Percentiles rank a stretch among this genome's conserved stretches.
Conservation (phyloP, 2,113 vertebrate genomes). For the Melanerpes formicivorus region DNA sequence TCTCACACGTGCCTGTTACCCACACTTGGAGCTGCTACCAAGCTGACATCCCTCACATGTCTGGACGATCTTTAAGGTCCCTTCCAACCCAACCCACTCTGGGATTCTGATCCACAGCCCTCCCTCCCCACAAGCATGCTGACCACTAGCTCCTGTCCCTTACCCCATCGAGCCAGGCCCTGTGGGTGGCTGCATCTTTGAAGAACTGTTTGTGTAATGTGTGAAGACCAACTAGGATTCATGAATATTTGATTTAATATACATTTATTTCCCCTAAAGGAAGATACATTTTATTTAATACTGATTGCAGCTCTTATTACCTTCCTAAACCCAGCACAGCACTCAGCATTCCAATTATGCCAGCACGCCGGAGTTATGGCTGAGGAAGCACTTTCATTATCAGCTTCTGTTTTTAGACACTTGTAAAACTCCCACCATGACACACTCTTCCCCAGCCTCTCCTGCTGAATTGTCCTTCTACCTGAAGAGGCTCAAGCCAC, state of each 20-base stretch:
- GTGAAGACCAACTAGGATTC: constrained; percentile 57
- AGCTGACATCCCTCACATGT: rapidly evolving
- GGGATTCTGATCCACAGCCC: background rate
- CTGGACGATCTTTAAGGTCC: too few relatives aligned
- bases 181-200: background rate
- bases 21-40: background rate
- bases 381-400: constrained; percentile 72
- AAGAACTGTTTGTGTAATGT: constrained; percentile 64
- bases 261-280: constrained; percentile 68
- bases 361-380: constrained; percentile 57
- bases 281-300: constrained; percentile 78
- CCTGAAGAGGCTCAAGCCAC: background rate
- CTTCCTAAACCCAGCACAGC: constrained; percentile 61
- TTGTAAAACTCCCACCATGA: constrained; percentile 42
- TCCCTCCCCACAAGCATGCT: background rate
- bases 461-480: background rate
- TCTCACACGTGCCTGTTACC: background rate
- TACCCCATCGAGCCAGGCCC: background rate
- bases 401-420: constrained; percentile 59
- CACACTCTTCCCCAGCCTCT: background rate
- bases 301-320: constrained; percentile 74
- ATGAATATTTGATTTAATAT: constrained; percentile 74
- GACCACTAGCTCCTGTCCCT: background rate
- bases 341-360: constrained; percentile 73
- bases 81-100: too few relatives aligned